Conservation (phyloP, 2,888 invertebrate species). For the Tetropium fuscum region DNA sequence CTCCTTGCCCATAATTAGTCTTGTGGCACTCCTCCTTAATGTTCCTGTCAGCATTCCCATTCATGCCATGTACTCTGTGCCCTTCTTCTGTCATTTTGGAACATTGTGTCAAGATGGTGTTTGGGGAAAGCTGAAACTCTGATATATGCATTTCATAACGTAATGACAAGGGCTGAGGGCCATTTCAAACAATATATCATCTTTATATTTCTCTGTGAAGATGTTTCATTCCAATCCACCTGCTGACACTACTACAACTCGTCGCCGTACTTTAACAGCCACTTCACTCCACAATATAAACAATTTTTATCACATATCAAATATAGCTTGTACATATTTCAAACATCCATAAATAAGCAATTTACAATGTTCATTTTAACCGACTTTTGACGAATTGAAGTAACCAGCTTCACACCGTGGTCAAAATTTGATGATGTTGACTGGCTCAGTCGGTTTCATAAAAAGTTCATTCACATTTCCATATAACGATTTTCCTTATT, state of each 20-base stretch:
- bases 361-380: slow-evolving; percentile 48
- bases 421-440: slow-evolving; percentile 64
- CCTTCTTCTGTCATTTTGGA: slow-evolving; percentile 75
- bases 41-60: slow-evolving; percentile 76
- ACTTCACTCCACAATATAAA: slow-evolving; percentile 49
- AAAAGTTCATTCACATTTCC: slow-evolving; percentile 59
- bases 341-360: slow-evolving; percentile 34
- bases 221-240: slow-evolving; percentile 62
- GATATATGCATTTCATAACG: slow-evolving; percentile 76
- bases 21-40: slow-evolving; percentile 66
- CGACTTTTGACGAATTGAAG: slow-evolving; percentile 47
- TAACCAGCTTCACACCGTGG: slow-evolving; percentile 48
- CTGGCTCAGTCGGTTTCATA: slow-evolving; percentile 59
- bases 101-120: slow-evolving; percentile 80
- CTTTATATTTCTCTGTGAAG: slow-evolving; percentile 50
- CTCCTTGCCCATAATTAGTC: slow-evolving; percentile 70
- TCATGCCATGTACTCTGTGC: slow-evolving; percentile 79
- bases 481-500: slow-evolving; percentile 45
- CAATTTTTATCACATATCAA: slow-evolving; percentile 44
- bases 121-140: slow-evolving; percentile 69
- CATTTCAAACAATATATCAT: slow-evolving; percentile 67
- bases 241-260: slow-evolving; percentile 60
- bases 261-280: slow-evolving; percentile 55
- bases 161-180: slow-evolving; percentile 66
- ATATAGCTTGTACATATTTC: slow-evolving; percentile 37